Conservation (phyloP, 2,797 vertebrate species). For the Myotis pilosus region DNA sequence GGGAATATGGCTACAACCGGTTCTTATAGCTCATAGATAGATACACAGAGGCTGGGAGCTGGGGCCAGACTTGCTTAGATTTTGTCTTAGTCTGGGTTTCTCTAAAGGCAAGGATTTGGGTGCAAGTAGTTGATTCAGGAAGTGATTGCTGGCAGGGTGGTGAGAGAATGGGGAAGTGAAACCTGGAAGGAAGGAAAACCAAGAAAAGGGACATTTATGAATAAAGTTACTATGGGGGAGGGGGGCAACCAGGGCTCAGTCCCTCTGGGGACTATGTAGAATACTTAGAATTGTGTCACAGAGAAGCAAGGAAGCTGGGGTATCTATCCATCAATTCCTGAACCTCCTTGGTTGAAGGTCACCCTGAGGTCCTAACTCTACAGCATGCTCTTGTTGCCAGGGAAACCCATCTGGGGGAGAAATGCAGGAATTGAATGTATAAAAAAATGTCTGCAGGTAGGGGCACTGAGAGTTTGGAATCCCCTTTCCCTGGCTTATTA, state of each 20-base stretch:
- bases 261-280: neutral
- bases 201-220: neutral
- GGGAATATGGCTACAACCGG: neutral
- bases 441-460: neutral
- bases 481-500: neutral
- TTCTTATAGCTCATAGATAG: neutral
- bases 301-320: neutral
- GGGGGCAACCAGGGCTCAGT: neutral
- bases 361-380: neutral
- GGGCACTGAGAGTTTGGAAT: neutral
- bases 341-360: neutral
- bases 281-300: neutral
- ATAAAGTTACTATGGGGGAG: neutral
- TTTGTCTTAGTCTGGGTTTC: neutral
- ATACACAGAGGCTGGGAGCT: neutral
- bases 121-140: neutral
- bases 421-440: neutral
- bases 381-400: neutral
- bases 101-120: neutral
- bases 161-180: neutral
- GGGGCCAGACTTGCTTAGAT: neutral
- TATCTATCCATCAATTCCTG: neutral
- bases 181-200: neutral
- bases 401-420: neutral
- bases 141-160: neutral